These are phyloP conservation scores for Agelas oroides DNA, from an alignment of 37 sponge, comb jelly and placozoan species.

Conservation along the genomic window DNA sequence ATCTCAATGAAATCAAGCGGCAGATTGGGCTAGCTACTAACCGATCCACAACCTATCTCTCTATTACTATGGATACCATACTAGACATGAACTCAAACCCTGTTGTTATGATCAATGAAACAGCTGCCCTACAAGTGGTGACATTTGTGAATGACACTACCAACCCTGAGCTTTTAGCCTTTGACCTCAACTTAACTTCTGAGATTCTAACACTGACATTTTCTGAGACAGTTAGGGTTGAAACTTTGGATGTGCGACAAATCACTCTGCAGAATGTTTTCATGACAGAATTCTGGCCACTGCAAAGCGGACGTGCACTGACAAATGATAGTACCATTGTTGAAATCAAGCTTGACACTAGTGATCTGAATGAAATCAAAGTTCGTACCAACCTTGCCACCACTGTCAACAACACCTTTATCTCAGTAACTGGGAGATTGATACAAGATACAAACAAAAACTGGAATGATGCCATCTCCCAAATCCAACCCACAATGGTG, in stretches of 20 bases:
- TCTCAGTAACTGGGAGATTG: conserved; percentile 37
- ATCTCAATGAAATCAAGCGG: conserved; percentile 87
- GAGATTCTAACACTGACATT: conserved; percentile 75
- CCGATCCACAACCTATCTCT: conserved; percentile 55
- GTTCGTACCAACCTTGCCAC: conserved; percentile 66
- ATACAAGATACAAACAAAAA: conserved; percentile 84
- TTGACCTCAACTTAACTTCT: conserved; percentile 75
- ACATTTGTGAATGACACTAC: conserved; percentile 66
- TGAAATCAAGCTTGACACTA: conserved; percentile 52
- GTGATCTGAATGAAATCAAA: conserved; percentile 86
- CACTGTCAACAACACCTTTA: conserved; percentile 49
- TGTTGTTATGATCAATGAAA: conserved; percentile 39
- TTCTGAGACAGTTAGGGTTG: conserved; percentile 81
- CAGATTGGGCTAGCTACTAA: conserved; percentile 75
- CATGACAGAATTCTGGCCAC: not conserved
- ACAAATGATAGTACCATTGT: conserved; percentile 74
- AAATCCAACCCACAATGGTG: conserved; percentile 18
- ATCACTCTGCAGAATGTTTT: conserved; percentile 53
- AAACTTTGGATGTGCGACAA: conserved; percentile 36
- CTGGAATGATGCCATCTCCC: conserved; percentile 21
- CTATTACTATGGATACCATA: conserved; percentile 42
- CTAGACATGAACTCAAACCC: conserved; percentile 81
- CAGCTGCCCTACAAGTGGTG: conserved; percentile 28
- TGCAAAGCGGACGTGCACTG: conserved; percentile 19
- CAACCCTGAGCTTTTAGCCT: conserved; percentile 40